Base-by-base conservation (phyloP, 1,140 invertebrate species). In the Drosophila punjabiensis region DNA sequence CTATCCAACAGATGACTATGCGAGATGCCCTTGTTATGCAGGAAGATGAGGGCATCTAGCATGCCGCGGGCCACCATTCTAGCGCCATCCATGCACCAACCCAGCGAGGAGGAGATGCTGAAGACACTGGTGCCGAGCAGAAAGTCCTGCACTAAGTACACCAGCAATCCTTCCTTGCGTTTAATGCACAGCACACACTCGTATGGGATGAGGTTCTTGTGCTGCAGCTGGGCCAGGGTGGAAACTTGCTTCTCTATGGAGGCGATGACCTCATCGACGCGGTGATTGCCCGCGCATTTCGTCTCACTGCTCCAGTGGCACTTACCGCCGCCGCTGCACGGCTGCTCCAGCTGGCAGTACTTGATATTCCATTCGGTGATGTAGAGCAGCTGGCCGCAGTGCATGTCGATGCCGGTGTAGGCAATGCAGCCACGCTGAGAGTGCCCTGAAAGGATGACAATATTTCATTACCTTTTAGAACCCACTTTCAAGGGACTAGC, bases 11-110 rank as follows among this genome's bases (percentile, higher is more conserved):
- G 85, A 93, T 96, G 95, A 87, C 96, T 96, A 91, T 98, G 97
- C 2, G 97, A 96, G 10, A 97, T 95, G 81, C 96, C 96, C 86
- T 97, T 97, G 50, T 95, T 94, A 85, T 98, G 97, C 14, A 98
- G 93, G 91, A 95, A 97, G 18, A 95, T 93, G 8, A 98, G 80
- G 4, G 95, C 96, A 53, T 95, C 94, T 1, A 97, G 89, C 24
- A 97, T 94, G 50, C 95, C 96, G 9, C 92, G 93, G 3, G 95
- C 94, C 70, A 96, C 95, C 78, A 88, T 91, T 11, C 92, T 77
- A 16, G 84, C 88, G 2, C 92, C 92, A 47, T 93, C 92, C 71
- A 91, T 81, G 65, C 92, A 93, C 93, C 93, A 93, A n/a, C 92
- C 92, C 18, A 93, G 43, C 2, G 85, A 80, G 0, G 82, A 81